phyloP scores from a whole-genome alignment of 2,888 invertebrate genomes.

The Empis livida region DNA sequence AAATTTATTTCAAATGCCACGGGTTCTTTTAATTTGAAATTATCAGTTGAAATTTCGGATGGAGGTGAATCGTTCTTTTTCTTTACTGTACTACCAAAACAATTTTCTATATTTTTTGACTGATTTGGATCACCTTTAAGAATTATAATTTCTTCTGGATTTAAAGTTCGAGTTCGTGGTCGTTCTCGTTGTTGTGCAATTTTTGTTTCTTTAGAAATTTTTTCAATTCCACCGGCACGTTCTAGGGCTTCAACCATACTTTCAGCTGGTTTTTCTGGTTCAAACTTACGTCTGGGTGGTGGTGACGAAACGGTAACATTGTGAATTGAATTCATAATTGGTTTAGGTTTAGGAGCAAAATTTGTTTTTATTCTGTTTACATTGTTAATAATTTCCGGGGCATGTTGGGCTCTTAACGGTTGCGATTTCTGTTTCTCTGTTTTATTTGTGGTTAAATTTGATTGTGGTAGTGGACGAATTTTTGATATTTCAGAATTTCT shows the following conservation, averaged over 20 bases:
- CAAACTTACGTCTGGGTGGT: conserved; percentile 22
- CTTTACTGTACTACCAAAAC: not conserved
- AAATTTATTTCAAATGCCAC: conserved; percentile 32
- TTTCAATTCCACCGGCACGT: not conserved
- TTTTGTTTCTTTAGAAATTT: not conserved
- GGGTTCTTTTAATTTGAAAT: conserved; percentile 18
- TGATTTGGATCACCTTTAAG: conserved; percentile 21
- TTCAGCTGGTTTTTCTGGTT: conserved; percentile 7
- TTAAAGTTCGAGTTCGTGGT: conserved; percentile 22
- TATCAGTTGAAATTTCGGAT: not conserved
- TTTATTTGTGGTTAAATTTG: too few species aligned
- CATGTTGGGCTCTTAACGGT: not conserved
- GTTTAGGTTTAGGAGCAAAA: conserved; percentile 21
- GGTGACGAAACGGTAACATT: conserved; percentile 34
- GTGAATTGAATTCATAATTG: conserved; percentile 29
- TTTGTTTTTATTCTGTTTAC: conserved; percentile 2
- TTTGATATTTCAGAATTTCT: too few species aligned
- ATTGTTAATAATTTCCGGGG: not conserved
- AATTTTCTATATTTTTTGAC: conserved; percentile 12
- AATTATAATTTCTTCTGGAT: conserved; percentile 25
- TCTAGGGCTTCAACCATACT: conserved; percentile 3
- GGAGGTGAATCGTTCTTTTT: not conserved
- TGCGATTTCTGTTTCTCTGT: too few species aligned
- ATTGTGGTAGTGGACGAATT: too few species aligned
- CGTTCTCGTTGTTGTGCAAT: conserved; percentile 1